Conservation (phyloP, 92 coral and sea anemone species). For the Isaurus tuberculatus region DNA sequence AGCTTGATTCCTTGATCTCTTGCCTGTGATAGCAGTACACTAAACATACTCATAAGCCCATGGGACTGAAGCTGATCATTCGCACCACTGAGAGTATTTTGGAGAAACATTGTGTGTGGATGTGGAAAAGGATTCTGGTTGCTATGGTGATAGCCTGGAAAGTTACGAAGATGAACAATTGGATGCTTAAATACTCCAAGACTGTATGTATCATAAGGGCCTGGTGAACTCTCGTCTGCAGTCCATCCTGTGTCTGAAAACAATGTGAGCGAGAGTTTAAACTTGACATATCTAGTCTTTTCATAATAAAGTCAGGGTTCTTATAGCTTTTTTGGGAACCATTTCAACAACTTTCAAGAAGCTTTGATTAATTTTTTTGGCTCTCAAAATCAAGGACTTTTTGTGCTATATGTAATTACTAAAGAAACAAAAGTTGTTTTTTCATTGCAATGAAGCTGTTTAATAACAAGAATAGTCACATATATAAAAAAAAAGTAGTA, state of each 20-base stretch:
- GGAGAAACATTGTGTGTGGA: slow-evolving; percentile 79
- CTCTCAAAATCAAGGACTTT: no score
- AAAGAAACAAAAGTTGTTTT: no score
- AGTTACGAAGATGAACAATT: slow-evolving; percentile 86
- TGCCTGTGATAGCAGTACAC: slow-evolving; percentile 81
- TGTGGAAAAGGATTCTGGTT: slow-evolving; percentile 67
- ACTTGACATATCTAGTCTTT: no score
- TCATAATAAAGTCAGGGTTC: no score
- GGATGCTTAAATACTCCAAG: slow-evolving; percentile 85
- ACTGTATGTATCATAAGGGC: slow-evolving; percentile 86
- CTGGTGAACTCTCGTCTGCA: slow-evolving; percentile 60
- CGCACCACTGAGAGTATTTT: slow-evolving; percentile 70
- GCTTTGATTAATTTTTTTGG: no score
- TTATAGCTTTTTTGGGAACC: no score
- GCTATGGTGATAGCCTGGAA: slow-evolving; percentile 84
- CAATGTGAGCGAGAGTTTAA: background rate
- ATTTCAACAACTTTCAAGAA: no score
- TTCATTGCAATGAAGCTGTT: no score
- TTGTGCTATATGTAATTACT: no score
- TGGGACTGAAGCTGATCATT: slow-evolving; percentile 77
- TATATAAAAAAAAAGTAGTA: no score
- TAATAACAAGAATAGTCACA: no score
- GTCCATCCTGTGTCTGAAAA: slow-evolving; percentile 75
- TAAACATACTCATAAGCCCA: slow-evolving; percentile 93
- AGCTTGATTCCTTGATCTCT: slow-evolving; percentile 71